A percentile compares a stretch with the other conserved stretches of the same genome.
Evolutionary conservation across 2,113 vertebrate genomes (phyloP).

Genomic region (Lepus timidus): DNA sequence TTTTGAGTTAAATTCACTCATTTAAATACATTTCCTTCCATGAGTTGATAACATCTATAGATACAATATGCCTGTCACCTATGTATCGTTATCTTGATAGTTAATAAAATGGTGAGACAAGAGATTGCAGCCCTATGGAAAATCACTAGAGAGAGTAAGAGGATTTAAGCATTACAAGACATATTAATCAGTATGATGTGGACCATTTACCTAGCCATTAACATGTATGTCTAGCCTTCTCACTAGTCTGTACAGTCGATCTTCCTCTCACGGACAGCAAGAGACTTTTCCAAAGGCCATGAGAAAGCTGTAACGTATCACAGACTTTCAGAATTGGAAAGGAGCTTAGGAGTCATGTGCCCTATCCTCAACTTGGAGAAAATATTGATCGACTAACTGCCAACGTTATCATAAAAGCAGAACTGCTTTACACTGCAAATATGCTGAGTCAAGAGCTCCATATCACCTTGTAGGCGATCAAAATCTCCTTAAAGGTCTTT

Average conservation of each 20-base stretch:
- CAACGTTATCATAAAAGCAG: neutral
- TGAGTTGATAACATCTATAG: neutral
- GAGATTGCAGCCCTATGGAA: neutral
- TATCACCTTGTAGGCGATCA: neutral
- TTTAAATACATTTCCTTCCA: conserved; percentile 39
- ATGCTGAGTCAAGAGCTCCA: neutral
- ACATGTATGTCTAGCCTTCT: neutral
- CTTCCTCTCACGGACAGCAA: conserved; percentile 9
- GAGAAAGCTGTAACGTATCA: conserved; percentile 7
- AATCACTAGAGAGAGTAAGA: neutral
- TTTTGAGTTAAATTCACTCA: conserved; percentile 34
- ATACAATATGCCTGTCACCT: neutral
- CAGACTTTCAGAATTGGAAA: conserved; percentile 59
- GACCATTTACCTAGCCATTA: conserved; percentile 30
- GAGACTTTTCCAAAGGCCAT: neutral
- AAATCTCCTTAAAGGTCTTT: neutral
- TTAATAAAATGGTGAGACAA: conserved; percentile 23
- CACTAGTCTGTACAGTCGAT: neutral
- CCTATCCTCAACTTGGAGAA: conserved; percentile 38
- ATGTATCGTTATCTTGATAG: neutral
- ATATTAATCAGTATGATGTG: conserved; percentile 6
- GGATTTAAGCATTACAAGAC: neutral
- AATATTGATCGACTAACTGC: conserved; percentile 27
- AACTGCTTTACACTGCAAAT: neutral
- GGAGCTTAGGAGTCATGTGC: neutral